phyloP scores from a whole-genome alignment of 2,888 invertebrate genomes.

The Pyrgus malvae region DNA sequence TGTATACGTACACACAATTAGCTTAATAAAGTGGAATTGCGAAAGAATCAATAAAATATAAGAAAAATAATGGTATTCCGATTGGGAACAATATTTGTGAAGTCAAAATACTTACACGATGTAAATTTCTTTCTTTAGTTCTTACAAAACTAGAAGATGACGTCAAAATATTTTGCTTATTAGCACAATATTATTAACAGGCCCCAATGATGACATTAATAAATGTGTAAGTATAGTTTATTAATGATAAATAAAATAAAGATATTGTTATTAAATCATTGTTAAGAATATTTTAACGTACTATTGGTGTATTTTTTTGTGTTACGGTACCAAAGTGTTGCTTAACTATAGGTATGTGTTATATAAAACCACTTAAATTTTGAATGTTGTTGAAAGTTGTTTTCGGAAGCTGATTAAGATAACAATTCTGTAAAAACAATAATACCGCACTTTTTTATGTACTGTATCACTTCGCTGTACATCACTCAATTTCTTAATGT shows the following conservation, averaged over 20 bases:
- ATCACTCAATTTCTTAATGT: constrained; percentile 1
- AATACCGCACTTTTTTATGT: constrained; percentile 3
- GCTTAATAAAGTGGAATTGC: background rate
- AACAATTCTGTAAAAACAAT: background rate
- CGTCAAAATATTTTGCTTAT: constrained; percentile 9
- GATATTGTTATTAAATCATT: constrained; percentile 19
- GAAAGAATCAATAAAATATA: background rate
- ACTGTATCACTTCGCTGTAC: constrained; percentile 4
- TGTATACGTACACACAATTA: constrained; percentile 7
- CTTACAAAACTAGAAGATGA: background rate
- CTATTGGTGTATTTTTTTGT: constrained; percentile 7
- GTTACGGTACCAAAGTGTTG: constrained; percentile 18
- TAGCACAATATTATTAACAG: constrained; percentile 15
- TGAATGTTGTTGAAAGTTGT: background rate
- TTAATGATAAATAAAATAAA: constrained; percentile 8
- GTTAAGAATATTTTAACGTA: constrained; percentile 17
- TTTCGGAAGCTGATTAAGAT: background rate
- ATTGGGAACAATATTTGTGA: constrained; percentile 28
- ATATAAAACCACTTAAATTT: constrained; percentile 1
- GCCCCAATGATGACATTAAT: constrained; percentile 23
- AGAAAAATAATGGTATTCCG: constrained; percentile 15
- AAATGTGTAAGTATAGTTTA: constrained; percentile 21
- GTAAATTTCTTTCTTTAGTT: constrained; percentile 27
- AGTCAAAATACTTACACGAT: constrained; percentile 13
- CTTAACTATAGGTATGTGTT: constrained; percentile 7